Evolutionary conservation across 2,113 vertebrate genomes (phyloP), one percentile per base, ranked within the genome.

Genomic region (Hymenochirus boettgeri): DNA sequence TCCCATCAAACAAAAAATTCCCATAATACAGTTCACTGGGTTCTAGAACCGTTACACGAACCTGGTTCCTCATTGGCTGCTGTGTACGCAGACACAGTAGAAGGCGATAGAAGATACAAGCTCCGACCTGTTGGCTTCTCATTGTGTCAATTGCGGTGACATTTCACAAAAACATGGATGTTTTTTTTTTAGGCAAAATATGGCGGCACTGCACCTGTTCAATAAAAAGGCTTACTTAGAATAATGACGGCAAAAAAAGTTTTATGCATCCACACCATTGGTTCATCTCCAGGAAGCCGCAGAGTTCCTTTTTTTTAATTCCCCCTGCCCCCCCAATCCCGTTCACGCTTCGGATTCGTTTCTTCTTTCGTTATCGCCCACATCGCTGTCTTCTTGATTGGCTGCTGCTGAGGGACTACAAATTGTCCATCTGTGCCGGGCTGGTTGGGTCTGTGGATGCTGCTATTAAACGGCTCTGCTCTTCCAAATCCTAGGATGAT

Each of bases 401-500:
- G 88, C 93, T 98, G 72, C 89, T 91, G 81, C 90, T 93, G n/a
- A 98, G 92, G n/a, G 72, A 94, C 87, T 6, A 98, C 78, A 79
- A 96, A 86, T 46, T 97, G 94, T 80, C 92, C 93, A 10, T 99
- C 96, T 8, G 84, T 63, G 1, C 83, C 64, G 11, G 85, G 76
- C 52, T 86, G 88, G 70, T 85, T 94, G 1, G 93, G 82, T 65
- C 95, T 92, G 80, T 93, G 22, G 95, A 98, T 58, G 96, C 96
- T 18, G 95, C 93, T 66, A 99, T 99, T 79, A 99, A 64, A 3
- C 95, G 93, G 70, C 96, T 99, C 72, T 98, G 96, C 75, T 97
- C 96, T 74, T 99, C 96, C 50, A 99, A 81, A 72, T 99, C 96
- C 96, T 99, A 71, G 13, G n/a, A n/a, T n/a, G n/a, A n/a, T n/a